Evolutionary conservation across 2,113 vertebrate species (phyloP), one percentile per base, ranked within the genome.

Genomic region (Etheostoma spectabile): DNA sequence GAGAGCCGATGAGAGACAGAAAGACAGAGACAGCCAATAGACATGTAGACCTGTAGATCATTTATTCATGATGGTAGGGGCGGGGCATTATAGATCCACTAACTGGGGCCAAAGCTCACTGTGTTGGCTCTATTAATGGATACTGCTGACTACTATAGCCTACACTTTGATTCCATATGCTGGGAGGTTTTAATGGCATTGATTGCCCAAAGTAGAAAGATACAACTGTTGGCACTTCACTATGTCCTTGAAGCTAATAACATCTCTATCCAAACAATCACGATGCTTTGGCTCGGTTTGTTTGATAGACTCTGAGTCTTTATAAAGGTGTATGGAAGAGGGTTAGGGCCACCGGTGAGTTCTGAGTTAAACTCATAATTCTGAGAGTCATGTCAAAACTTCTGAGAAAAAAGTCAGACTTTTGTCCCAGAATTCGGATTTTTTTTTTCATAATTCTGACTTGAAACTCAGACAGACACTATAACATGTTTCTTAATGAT

Each of bases 51-150:
- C 42, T 60, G 57, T 11, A 19, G 30, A 85, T 93, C 60, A 87
- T 86, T 86, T 91, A 95, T 93, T 93, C 86, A 93, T 93, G 80
- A 86, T 83, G 55, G 38, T 1, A 33, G 69, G 48, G 90, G 91
- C 84, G 83, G 87, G 21, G 55, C 53, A 57, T 82, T 68, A 87
- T 60, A 30, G 74, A 77, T 61, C 82, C 61, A 30, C 79, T 55
- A 55, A 49, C 33, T 35, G 73, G 19, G 68, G 63, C 63, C 66
- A 87, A 77, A 89, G 77, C 80, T 69, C 70, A 15, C 51, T 42
- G 56, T 21, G 0, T 51, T 33, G 30, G 1, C 66, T 79, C 55
- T 69, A 76, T 75, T 75, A 72, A 60, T 69, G 82, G 84, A 79
- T 2, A 6, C 59, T 22, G 63, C 74, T 16, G 55, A 55, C 33